Conservation (phyloP, 2,797 vertebrate genomes). For the Helostoma temminkii region DNA sequence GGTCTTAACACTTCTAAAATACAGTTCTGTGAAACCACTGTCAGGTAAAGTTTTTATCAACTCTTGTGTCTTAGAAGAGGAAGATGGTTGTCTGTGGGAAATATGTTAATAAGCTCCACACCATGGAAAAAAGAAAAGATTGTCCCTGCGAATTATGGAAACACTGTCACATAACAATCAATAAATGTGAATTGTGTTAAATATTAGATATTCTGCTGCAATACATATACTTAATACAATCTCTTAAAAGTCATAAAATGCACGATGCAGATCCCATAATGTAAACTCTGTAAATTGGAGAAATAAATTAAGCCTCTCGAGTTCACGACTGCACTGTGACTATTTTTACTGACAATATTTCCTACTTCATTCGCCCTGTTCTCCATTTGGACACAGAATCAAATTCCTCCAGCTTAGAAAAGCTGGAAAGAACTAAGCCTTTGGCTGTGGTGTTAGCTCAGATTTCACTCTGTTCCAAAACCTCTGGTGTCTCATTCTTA, state of each 20-base stretch:
- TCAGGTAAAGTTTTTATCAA: too few species aligned
- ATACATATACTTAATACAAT: too few species aligned
- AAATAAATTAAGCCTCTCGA: conserved; percentile 3
- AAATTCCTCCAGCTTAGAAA: conserved; percentile 60
- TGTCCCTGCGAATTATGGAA: not conserved
- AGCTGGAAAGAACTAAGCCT: conserved; percentile 47
- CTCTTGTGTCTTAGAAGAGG: not conserved
- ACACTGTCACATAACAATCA: not conserved
- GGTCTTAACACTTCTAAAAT: not conserved
- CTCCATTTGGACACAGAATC: conserved; percentile 53
- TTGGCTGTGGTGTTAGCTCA: conserved; percentile 67
- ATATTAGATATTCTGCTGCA: not conserved
- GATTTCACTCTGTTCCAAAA: conserved; percentile 62
- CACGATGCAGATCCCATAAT: not conserved
- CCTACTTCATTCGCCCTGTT: conserved; percentile 38
- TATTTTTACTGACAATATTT: conserved; percentile 54
- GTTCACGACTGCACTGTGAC: conserved; percentile 23
- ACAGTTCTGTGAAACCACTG: not conserved
- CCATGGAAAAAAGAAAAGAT: not conserved
- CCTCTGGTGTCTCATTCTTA: conserved; percentile 70
- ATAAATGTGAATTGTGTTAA: not conserved
- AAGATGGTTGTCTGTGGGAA: too few species aligned
- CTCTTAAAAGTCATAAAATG: not conserved
- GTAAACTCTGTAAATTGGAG: not conserved
- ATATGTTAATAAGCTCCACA: not conserved